These are phyloP conservation scores for Panorpa germanica DNA, from an alignment of 2,888 invertebrate species.

Conservation along the genomic window DNA sequence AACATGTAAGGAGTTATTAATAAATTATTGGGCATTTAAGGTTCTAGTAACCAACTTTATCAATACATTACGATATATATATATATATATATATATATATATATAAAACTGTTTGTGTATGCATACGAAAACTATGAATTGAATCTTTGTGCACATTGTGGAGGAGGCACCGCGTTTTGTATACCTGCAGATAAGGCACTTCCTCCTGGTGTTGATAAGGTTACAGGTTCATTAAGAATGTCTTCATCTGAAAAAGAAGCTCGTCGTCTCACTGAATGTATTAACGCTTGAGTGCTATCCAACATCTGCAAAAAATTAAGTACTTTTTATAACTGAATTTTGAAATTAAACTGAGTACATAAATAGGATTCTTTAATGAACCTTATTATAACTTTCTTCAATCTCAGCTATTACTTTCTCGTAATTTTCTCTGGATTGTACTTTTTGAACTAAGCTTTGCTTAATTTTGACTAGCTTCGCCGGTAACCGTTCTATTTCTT, in stretches of 20 bases:
- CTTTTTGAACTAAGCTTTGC: conserved; percentile 18
- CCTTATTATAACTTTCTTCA: conserved; percentile 25
- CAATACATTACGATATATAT: too few species aligned
- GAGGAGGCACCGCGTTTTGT: conserved; percentile 2
- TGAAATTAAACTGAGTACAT: conserved; percentile 4
- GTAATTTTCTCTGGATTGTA: conserved; percentile 19
- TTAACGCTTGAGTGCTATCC: conserved; percentile 31
- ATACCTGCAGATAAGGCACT: conserved; percentile 16
- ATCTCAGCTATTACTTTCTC: conserved; percentile 22
- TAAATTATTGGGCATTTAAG: too few species aligned
- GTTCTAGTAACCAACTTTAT: too few species aligned
- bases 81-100: too few species aligned
- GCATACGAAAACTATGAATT: too few species aligned
- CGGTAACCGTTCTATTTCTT: conserved; percentile 19
- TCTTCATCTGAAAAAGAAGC: conserved; percentile 19
- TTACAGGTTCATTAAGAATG: conserved; percentile 16
- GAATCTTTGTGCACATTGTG: too few species aligned
- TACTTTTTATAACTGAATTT: not conserved
- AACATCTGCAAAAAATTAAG: conserved; percentile 25
- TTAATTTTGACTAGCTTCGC: conserved; percentile 19
- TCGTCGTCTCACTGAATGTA: conserved; percentile 29
- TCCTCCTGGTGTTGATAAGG: too few species aligned
- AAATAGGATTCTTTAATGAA: conserved; percentile 13
- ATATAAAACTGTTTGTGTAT: too few species aligned
- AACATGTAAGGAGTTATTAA: too few species aligned